phyloP scores from a whole-genome alignment of 2,888 invertebrate genomes.

The Drosophila aldrichi region DNA sequence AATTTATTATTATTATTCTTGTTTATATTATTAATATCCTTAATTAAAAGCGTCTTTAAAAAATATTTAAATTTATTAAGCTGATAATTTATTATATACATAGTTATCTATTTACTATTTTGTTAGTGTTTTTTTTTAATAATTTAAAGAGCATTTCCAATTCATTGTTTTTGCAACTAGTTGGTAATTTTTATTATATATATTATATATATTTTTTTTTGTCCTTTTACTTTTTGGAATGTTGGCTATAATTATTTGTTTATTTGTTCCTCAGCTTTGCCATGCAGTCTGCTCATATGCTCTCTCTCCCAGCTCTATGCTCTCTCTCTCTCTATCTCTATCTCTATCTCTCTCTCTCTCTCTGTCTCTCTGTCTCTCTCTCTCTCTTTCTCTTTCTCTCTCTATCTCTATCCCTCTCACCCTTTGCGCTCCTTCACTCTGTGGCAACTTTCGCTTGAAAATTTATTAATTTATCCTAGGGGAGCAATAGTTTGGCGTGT shows the following conservation, averaged over 20 bases:
- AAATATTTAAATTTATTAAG: too few relatives aligned
- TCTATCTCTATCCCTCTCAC: neutral
- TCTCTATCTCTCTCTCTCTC: neutral
- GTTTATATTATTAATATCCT: too few relatives aligned
- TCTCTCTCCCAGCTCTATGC: neutral
- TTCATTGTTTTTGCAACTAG: neutral
- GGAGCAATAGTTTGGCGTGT: slow-evolving; percentile 75
- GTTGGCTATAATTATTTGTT: slow-evolving; percentile 50
- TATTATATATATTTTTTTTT: neutral
- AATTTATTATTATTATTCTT: too few relatives aligned
- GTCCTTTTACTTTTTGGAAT: slow-evolving; percentile 19
- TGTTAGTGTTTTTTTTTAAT: neutral
- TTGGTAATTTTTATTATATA: neutral
- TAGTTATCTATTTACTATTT: too few relatives aligned
- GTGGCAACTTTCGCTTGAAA: slow-evolving; percentile 67
- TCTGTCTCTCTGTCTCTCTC: neutral
- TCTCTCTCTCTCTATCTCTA: neutral
- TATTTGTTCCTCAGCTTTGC: slow-evolving; percentile 48
- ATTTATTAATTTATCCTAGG: slow-evolving; percentile 79
- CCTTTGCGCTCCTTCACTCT: slow-evolving; percentile 6
- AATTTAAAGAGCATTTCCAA: neutral
- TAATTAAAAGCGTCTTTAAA: too few relatives aligned
- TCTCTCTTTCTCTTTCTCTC: neutral
- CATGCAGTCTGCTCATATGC: slow-evolving; percentile 1
- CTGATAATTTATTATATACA: too few relatives aligned